These are phyloP conservation scores for Nipponia nippon DNA, from an alignment of 2,113 vertebrate genomes.

Conservation along the genomic window DNA sequence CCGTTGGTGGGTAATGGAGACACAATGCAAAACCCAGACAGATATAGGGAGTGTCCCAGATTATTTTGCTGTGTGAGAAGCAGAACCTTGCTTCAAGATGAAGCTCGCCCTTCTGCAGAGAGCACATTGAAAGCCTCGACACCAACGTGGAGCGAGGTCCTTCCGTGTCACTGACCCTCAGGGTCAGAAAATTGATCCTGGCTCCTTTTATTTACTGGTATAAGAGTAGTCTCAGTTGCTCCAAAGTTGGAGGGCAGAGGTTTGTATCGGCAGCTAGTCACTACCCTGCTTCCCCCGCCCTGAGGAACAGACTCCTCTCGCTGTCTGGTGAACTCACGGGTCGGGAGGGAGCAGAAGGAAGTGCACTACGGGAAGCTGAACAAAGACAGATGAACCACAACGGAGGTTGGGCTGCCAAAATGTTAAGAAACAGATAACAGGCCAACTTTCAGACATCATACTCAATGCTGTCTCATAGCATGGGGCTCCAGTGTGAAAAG, in stretches of 20 bases:
- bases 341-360: neutral
- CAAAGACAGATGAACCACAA: neutral
- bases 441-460: neutral
- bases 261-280: neutral
- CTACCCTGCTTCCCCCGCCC: neutral
- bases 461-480: neutral
- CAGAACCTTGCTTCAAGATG: neutral
- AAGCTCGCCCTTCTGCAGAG: neutral
- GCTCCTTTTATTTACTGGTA: accelerated
- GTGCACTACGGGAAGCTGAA: neutral
- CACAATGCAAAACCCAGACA: neutral
- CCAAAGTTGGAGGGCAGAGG: neutral
- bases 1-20: accelerated
- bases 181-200: neutral
- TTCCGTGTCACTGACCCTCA: neutral
- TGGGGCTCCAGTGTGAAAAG: neutral
- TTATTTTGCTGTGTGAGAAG: neutral
- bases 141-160: neutral
- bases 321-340: neutral
- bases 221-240: neutral
- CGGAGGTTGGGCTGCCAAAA: neutral
- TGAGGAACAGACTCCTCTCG: neutral
- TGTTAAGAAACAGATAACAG: neutral
- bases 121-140: neutral
- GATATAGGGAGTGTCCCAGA: accelerated